phyloP scores from a whole-genome alignment of 2,113 vertebrate genomes.

The Grantiella picta region DNA sequence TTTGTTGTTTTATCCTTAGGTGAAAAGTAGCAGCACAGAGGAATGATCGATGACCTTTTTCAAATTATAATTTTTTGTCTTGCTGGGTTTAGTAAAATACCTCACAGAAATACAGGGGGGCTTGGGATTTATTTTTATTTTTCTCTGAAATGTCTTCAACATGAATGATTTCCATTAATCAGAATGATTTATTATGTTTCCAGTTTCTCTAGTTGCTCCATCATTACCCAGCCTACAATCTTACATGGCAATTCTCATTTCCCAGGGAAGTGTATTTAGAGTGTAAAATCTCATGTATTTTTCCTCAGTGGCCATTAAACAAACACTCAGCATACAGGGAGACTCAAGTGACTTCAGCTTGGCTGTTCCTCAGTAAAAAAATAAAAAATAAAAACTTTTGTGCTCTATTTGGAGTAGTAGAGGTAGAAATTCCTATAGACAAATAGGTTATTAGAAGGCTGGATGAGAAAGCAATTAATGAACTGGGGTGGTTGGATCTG shows the following conservation, averaged over 20 bases:
- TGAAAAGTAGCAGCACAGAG: background rate
- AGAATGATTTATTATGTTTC: background rate
- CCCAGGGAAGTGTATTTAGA: background rate
- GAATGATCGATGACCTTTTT: background rate
- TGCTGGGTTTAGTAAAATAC: background rate
- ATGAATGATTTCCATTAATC: background rate
- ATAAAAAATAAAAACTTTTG: background rate
- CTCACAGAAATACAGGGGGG: background rate
- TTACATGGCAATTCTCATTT: background rate
- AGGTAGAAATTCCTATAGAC: background rate
- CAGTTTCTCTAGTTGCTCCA: background rate
- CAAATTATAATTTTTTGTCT: background rate
- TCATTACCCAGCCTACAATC: background rate
- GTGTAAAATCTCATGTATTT: background rate
- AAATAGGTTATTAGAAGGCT: background rate
- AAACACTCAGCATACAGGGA: background rate
- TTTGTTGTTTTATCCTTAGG: background rate
- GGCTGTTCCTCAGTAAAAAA: background rate
- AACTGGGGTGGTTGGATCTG: background rate
- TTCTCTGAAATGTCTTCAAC: background rate
- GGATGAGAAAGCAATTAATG: background rate
- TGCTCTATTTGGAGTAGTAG: background rate
- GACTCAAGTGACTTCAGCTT: background rate
- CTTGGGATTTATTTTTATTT: background rate
- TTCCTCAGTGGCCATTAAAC: background rate